A percentile compares a stretch with the other conserved stretches of the same genome.
phyloP scores from a whole-genome alignment of 2,797 vertebrate genomes.

The Coregonus sp. region DNA sequence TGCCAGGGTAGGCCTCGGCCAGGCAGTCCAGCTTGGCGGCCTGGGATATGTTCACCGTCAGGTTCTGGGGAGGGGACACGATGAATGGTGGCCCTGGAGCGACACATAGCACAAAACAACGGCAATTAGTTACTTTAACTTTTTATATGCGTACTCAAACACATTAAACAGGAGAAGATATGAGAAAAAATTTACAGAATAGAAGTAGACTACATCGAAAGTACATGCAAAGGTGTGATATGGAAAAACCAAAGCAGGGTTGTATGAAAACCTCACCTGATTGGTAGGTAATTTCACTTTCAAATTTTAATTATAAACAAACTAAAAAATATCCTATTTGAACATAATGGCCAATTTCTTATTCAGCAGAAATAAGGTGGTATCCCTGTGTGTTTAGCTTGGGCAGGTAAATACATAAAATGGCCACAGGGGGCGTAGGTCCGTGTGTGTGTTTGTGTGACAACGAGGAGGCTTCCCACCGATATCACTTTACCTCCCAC shows the following conservation, averaged over 20 bases:
- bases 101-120: conserved; percentile 32
- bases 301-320: not conserved
- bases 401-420: no score
- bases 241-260: no score
- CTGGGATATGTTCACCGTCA: conserved; percentile 98
- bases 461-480: not conserved
- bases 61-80: conserved; percentile 94
- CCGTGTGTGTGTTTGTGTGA: not conserved
- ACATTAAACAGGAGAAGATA: no score
- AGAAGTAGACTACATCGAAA: no score
- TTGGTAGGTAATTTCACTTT: no score
- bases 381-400: no score
- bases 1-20: conserved; percentile 96
- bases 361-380: not conserved
- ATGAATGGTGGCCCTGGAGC: conserved; percentile 93
- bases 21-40: conserved; percentile 99
- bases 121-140: conserved; percentile 42
- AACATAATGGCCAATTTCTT: not conserved
- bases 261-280: no score
- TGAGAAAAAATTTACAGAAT: no score
- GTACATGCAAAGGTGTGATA: no score
- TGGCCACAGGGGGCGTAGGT: no score
- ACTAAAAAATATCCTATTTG: not conserved
- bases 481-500: conserved; percentile 8
- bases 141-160: no score